Base-by-base conservation (phyloP, 2,888 invertebrate genomes). In the Amblyteles armatorius region DNA sequence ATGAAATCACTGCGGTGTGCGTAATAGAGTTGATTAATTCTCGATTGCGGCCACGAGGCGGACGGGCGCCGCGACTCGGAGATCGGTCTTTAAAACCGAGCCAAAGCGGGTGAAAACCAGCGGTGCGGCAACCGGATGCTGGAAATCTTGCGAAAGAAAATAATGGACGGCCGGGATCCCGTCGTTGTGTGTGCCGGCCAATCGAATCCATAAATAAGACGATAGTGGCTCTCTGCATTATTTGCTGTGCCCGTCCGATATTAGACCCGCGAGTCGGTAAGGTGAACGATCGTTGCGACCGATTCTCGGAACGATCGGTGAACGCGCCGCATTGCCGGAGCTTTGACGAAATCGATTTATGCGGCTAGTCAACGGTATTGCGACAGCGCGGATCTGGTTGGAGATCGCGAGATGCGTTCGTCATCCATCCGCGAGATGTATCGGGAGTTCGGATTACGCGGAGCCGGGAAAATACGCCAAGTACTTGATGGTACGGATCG, bases 101-200 rank as follows among this genome's bases (percentile, higher is more conserved):
- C 63, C 50, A 13, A 40, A 73, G 67, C 36, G 55, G 26, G 19
- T 19, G 57, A 44, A 69, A 76, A 60, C 19, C 13, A 63, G 63
- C 33, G 48, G 69, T 33, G 19, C 13, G 44, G 65, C 65, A 72
- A 76, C 81, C 78, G 82, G 78, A 84, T 82, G 78, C 69, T 78
- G 77, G 36, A 73, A 79, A 36, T 33, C 65, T 84, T 82, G 79
- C 84, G 82, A 78, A 84, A 84, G 81, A 82, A 82, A 78, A 84
- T 84, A 82, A 79, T 82, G 57, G 78, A 73, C 52, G 57, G 65
- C 48, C 19, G 36, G 16, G 57, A 74, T 48, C 44, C 11, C 9
- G 73, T 68, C 52, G 44, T 40, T 52, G 26, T 50, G 0, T 33
- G 55, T 57, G 40, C 57, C 13, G 11, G 48, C 67, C 44, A 74